phyloP scores from a whole-genome alignment of 2,113 vertebrate species.

The Odocoileus hemionus region DNA sequence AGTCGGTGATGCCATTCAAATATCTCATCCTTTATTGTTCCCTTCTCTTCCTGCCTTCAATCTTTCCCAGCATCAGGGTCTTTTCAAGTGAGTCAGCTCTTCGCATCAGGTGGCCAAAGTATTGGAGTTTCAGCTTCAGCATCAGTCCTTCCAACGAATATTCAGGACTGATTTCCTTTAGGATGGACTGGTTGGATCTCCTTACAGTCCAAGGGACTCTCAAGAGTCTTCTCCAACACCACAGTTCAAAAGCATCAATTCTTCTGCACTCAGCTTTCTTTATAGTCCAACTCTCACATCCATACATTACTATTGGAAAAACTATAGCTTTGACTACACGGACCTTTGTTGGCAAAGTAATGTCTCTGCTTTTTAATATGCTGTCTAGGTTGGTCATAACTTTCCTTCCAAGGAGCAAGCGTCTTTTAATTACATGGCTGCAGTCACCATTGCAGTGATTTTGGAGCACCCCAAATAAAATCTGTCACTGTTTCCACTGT shows the following conservation, averaged over 20 bases:
- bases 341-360: not conserved
- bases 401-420: not conserved
- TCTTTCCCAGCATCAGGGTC: not conserved
- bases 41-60: not conserved
- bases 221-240: not conserved
- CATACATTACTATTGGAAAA: not conserved
- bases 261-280: fast-evolving
- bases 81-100: not conserved
- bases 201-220: not conserved
- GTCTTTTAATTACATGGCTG: not conserved
- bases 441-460: not conserved
- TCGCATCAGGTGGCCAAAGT: not conserved
- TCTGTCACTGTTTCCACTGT: not conserved
- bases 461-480: not conserved
- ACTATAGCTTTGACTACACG: not conserved
- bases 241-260: not conserved
- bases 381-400: not conserved
- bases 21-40: not conserved
- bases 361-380: not conserved
- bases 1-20: not conserved
- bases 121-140: not conserved
- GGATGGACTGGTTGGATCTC: not conserved
- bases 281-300: not conserved
- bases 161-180: not conserved
- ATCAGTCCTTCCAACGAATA: not conserved